phyloP scores from a whole-genome alignment of 2,888 invertebrate species.

The Limnephilus rhombicus region DNA sequence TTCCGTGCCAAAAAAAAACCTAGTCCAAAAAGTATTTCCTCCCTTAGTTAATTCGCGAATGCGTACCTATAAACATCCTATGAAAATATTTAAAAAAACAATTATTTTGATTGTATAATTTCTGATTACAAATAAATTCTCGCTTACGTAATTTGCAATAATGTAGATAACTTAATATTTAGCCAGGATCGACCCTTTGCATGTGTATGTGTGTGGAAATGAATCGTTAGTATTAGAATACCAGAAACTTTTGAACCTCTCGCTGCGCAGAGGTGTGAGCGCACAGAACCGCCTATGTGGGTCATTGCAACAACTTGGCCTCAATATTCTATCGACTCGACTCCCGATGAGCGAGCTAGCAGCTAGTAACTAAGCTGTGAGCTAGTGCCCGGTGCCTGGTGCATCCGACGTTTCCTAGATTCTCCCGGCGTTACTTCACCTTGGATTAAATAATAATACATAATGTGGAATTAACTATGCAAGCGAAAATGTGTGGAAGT shows the following conservation, averaged over 20 bases:
- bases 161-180: not conserved
- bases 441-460: not conserved
- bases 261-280: constrained; percentile 52
- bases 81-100: not conserved
- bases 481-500: not conserved
- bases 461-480: not conserved
- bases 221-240: not conserved
- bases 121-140: not conserved
- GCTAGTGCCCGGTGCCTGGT: constrained; percentile 16
- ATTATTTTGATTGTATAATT: not conserved
- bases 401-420: constrained; percentile 39
- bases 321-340: constrained; percentile 60
- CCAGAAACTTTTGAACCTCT: not conserved
- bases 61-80: not conserved
- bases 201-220: not conserved
- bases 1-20: no score
- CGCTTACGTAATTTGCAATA: not conserved
- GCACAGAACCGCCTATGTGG: constrained; percentile 58
- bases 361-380: not conserved
- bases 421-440: constrained; percentile 29
- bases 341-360: constrained; percentile 33
- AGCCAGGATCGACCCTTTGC: not conserved
- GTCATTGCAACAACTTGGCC: constrained; percentile 67
- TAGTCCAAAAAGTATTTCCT: no score
- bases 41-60: not conserved